Percentiles rank a stretch among this genome's conserved stretches.
phyloP scores from a whole-genome alignment of 2,888 invertebrate species.

The Caradrina kadenii region DNA sequence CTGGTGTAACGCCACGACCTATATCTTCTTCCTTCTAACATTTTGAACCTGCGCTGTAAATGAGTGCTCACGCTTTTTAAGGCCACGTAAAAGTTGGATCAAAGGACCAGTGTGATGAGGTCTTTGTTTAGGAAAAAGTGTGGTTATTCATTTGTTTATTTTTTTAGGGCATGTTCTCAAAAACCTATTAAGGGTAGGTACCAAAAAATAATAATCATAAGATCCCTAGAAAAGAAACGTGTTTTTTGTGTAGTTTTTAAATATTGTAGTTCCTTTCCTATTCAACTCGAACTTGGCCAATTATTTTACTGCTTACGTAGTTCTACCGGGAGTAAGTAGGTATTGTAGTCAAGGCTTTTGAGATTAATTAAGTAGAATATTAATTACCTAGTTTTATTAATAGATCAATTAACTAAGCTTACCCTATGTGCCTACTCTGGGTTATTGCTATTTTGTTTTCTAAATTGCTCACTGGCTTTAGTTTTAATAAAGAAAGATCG shows the following conservation, averaged over 20 bases:
- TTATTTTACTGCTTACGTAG: too few species aligned
- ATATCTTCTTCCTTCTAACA: conserved; percentile 18
- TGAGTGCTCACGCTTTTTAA: conserved; percentile 11
- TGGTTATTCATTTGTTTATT: background rate
- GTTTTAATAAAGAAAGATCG: background rate
- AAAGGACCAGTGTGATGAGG: background rate
- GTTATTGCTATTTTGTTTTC: background rate
- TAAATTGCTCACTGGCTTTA: background rate
- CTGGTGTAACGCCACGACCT: conserved; percentile 21
- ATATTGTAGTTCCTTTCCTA: too few species aligned
- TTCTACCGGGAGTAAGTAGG: too few species aligned
- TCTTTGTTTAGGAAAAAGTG: background rate
- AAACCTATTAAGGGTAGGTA: too few species aligned
- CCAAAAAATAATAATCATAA: too few species aligned
- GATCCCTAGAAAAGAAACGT: too few species aligned
- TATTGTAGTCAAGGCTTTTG: background rate
- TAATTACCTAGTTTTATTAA: conserved; percentile 1
- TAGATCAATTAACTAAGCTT: background rate
- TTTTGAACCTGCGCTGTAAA: conserved; percentile 23
- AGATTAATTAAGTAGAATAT: background rate
- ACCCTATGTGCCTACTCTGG: too few species aligned
- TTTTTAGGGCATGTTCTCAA: too few species aligned
- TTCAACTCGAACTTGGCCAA: too few species aligned
- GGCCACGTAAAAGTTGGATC: background rate
- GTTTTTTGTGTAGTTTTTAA: too few species aligned